phyloP scores from a whole-genome alignment of 2,113 vertebrate species.

The Strigops habroptila region DNA sequence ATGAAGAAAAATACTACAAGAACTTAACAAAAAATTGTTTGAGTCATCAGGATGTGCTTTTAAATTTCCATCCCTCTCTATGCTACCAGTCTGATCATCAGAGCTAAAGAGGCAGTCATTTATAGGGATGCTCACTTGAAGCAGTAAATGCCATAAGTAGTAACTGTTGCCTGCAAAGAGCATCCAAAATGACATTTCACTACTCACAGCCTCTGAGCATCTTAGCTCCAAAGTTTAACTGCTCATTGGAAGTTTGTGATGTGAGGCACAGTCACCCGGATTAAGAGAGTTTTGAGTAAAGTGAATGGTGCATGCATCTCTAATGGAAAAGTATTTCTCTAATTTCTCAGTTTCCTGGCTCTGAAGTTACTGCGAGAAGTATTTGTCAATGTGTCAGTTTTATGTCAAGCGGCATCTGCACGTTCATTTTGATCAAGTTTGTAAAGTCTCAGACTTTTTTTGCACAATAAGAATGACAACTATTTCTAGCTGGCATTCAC shows the following conservation, averaged over 20 bases:
- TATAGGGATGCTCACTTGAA: neutral
- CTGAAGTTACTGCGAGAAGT: neutral
- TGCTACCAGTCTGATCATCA: neutral
- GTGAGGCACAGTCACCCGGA: accelerated
- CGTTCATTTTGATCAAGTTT: too few species aligned
- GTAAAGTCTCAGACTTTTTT: neutral
- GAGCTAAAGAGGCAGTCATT: neutral
- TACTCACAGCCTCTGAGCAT: neutral
- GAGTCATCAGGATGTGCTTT: neutral
- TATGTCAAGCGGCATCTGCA: neutral
- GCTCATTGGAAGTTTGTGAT: neutral
- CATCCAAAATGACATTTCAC: neutral
- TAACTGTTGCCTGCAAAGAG: neutral
- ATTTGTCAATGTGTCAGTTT: slow-evolving; percentile 30
- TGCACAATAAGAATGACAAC: neutral
- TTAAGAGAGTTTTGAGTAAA: neutral
- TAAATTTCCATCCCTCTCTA: neutral
- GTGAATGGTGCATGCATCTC: neutral
- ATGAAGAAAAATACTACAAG: neutral
- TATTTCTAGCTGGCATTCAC: neutral
- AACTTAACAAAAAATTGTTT: neutral
- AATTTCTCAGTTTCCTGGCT: neutral
- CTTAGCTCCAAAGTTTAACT: neutral
- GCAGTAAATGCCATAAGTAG: neutral
- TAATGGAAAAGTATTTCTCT: slow-evolving; percentile 10